phyloP scores from a whole-genome alignment of 1,140 invertebrate genomes.

The roundworm (Caenorhabditis elegans) region WBcel235 BX284606.5:17522001-17522500 shows the following conservation, averaged over 20 bases:
- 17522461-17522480: conserved; percentile 71
- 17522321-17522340: neutral
- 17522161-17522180: too few species aligned
- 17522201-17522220: too few species aligned
- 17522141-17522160: too few species aligned
- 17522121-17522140: too few species aligned
- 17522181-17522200: too few species aligned
- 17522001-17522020: too few species aligned
- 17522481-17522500: conserved; percentile 55
- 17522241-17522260: conserved; percentile 67
- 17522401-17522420: conserved; percentile 67
- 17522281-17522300: conserved; percentile 69
- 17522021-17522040: too few species aligned
- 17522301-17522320: conserved; percentile 59
- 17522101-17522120: too few species aligned
- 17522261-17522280: conserved; percentile 70
- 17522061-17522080: too few species aligned
- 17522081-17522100: too few species aligned
- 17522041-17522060: too few species aligned
- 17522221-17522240: conserved; percentile 66
- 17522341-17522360: neutral
- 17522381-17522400: conserved; percentile 47
- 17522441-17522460: conserved; percentile 69
- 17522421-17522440: conserved; percentile 70
- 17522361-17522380: neutral